A percentile compares a stretch with the other conserved stretches of the same genome.
These are phyloP conservation scores for Melieria crassipennis DNA, from an alignment of 2,888 invertebrate genomes.

Conservation along the genomic window DNA sequence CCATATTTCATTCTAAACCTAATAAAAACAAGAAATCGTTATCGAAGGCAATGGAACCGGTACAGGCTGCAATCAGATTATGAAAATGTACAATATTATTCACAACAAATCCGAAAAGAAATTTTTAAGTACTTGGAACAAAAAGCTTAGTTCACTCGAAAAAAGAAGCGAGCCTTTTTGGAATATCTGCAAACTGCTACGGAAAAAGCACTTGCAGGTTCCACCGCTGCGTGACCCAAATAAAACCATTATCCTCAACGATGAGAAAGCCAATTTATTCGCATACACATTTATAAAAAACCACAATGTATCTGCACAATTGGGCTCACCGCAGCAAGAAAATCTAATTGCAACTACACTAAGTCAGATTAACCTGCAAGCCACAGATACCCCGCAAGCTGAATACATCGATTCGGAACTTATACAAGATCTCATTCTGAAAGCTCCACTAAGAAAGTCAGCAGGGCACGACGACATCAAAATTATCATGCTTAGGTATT, in stretches of 20 bases:
- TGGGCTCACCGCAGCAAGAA: background rate
- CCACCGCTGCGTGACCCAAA: constrained; percentile 10
- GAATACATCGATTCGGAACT: constrained; percentile 6
- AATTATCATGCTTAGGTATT: constrained; percentile 19
- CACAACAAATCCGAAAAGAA: constrained; percentile 9
- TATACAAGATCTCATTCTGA: constrained; percentile 5
- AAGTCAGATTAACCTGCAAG: background rate
- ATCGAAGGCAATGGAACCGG: constrained; percentile 3
- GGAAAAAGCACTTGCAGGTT: constrained; percentile 17
- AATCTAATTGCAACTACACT: background rate
- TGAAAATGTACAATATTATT: background rate
- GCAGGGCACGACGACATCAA: constrained; percentile 20
- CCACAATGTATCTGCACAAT: constrained; percentile 9
- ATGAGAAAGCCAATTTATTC: constrained; percentile 13
- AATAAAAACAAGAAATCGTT: constrained; percentile 16
- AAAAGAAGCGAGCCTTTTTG: constrained; percentile 24
- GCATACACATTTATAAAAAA: constrained; percentile 12
- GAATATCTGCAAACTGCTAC: constrained; percentile 28
- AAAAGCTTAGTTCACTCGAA: constrained; percentile 20
- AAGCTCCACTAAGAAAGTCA: constrained; percentile 14
- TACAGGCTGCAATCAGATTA: constrained; percentile 11
- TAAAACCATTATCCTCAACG: background rate
- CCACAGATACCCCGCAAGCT: constrained; percentile 1
- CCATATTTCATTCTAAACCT: constrained; percentile 3
- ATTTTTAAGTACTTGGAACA: constrained; percentile 25